These are phyloP conservation scores for Oconnorella tubifera DNA, from an alignment of 2,888 invertebrate genomes.

Conservation along the genomic window DNA sequence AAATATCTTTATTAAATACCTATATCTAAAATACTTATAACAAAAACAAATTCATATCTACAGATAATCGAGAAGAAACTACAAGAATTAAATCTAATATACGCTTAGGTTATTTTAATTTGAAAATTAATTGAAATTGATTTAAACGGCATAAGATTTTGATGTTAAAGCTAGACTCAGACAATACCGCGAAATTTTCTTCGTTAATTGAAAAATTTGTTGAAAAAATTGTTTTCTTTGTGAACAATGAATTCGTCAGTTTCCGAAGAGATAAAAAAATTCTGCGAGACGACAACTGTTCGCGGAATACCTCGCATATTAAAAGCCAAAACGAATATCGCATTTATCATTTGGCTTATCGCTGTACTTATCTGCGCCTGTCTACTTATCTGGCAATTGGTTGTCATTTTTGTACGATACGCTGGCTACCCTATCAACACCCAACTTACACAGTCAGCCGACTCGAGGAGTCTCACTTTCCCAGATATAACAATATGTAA, in stretches of 20 bases:
- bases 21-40: too few relatives aligned
- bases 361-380: neutral
- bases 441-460: neutral
- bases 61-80: too few relatives aligned
- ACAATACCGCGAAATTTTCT: too few relatives aligned
- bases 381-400: neutral
- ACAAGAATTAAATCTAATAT: too few relatives aligned
- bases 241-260: neutral
- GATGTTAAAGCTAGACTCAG: too few relatives aligned
- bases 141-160: too few relatives aligned
- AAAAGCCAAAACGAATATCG: neutral
- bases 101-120: too few relatives aligned
- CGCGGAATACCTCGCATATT: slow-evolving; percentile 1
- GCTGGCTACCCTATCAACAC: neutral
- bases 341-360: neutral
- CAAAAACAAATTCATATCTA: too few relatives aligned
- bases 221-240: too few relatives aligned
- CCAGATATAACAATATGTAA: neutral
- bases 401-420: neutral
- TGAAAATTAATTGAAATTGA: too few relatives aligned
- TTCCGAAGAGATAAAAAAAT: neutral
- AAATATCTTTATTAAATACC: too few relatives aligned
- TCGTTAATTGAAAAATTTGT: too few relatives aligned
- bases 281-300: neutral
- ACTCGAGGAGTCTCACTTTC: neutral